Evolutionary conservation across 1,140 invertebrate genomes (phyloP).

Genomic region (Brachionus rubens): DNA sequence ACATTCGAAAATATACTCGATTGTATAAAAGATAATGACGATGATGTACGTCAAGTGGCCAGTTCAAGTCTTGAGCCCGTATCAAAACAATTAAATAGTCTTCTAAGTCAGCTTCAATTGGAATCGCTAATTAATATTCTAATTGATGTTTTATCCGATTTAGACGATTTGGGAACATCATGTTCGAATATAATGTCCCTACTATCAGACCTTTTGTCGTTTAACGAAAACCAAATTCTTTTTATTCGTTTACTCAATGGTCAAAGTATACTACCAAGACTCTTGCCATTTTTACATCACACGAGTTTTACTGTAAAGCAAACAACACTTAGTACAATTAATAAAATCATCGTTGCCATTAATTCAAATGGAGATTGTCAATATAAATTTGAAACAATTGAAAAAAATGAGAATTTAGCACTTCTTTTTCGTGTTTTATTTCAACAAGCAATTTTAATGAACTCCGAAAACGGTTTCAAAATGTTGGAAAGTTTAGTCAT

Average conservation of each 20-base stretch:
- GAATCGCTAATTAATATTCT: constrained; percentile 23
- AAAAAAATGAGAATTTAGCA: constrained; percentile 18
- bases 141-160: constrained; percentile 44
- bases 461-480: constrained; percentile 13
- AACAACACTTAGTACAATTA: constrained; percentile 32
- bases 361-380: constrained; percentile 1
- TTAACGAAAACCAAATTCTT: not conserved
- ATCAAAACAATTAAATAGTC: constrained; percentile 21
- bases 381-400: constrained; percentile 32
- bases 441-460: constrained; percentile 41
- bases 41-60: constrained; percentile 44
- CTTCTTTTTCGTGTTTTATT: constrained; percentile 16
- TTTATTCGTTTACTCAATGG: constrained; percentile 26
- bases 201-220: constrained; percentile 6
- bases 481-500: not conserved
- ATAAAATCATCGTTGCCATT: constrained; percentile 39
- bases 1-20: constrained; percentile 25
- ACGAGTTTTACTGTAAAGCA: constrained; percentile 5
- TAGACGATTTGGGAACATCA: constrained; percentile 39
- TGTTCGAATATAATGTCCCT: constrained; percentile 44
- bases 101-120: not conserved
- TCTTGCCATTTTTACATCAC: constrained; percentile 37
- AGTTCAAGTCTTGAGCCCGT: constrained; percentile 32
- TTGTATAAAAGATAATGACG: constrained; percentile 42
- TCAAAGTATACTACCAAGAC: constrained; percentile 24